Base-by-base conservation (phyloP, 2,797 vertebrate genomes). In the Tragopan temminckii region DNA sequence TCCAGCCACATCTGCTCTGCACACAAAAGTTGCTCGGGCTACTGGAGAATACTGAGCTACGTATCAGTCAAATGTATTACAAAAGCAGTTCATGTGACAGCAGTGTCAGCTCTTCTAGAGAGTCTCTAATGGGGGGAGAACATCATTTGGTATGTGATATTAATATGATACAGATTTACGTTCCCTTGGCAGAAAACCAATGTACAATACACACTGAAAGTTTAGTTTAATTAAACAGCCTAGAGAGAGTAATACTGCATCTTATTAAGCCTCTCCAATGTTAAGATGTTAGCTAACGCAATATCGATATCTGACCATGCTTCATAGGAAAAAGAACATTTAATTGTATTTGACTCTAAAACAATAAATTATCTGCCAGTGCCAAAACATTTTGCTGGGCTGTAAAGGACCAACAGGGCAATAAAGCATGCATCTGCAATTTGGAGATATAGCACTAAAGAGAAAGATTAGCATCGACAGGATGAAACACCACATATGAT, bases 161-260 rank as follows among this genome's bases (percentile, higher is more conserved):
- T 84, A 88, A 92, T 84, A 68, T 64, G 90, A 91, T 84, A 67
- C 82, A 95, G 82, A 93, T 95, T 95, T 96, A 94, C 85, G 85
- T 75, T 86, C 74, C 74, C 90, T 82, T 94, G 94, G 92, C 94
- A 94, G 74, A 81, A 95, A 90, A 88, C 87, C 89, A 89, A 33
- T 36, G 87, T 59, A 64, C 69, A 81, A 88, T 74, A 70, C 92
- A 62, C 87, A 91, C 75, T 2, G 27, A 86, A 68, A 71, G 63
- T 88, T 96, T 18, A 67, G 92, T 92, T 94, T 97, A 96, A 97
- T 97, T 96, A 96, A 95, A 95, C 91, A 92, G 88, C 77, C 93
- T 74, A 62, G 91, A 81, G 95, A 96, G 93, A 95, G 80, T 93
- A 91, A 94, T 86, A 89, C 66, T 62, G 70, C 85, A 66, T 80